These are phyloP conservation scores for Philypnodon macrostomus DNA, from an alignment of 2,797 vertebrate genomes.

Conservation along the genomic window DNA sequence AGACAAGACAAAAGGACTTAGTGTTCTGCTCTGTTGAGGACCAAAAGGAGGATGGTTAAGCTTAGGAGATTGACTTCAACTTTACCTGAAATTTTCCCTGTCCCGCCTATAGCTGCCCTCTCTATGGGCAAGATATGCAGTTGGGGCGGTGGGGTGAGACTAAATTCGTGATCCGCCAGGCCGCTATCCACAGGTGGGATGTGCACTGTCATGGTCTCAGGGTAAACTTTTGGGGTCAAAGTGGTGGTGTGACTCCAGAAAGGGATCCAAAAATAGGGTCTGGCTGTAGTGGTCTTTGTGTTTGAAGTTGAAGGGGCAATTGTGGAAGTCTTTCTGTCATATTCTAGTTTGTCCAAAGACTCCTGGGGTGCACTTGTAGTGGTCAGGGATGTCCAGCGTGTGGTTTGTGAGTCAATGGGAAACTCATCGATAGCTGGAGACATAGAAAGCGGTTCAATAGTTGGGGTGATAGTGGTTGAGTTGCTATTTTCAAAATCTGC, in stretches of 20 bases:
- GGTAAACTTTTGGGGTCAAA: slow-evolving; percentile 22
- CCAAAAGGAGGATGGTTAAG: slow-evolving; percentile 66
- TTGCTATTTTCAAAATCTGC: background rate
- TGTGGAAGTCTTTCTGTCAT: slow-evolving; percentile 26
- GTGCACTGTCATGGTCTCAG: slow-evolving; percentile 40
- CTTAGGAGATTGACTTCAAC: slow-evolving; percentile 63
- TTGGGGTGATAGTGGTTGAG: background rate
- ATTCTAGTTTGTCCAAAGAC: slow-evolving; percentile 57
- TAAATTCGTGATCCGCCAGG: slow-evolving; percentile 59
- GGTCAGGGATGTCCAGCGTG: slow-evolving; percentile 43
- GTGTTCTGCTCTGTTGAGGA: slow-evolving; percentile 59
- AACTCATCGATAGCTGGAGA: slow-evolving; percentile 22
- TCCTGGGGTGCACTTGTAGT: slow-evolving; percentile 59
- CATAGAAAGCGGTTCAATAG: slow-evolving; percentile 8
- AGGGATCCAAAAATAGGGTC: slow-evolving; percentile 36
- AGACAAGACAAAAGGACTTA: slow-evolving; percentile 60
- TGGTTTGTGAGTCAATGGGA: slow-evolving; percentile 51
- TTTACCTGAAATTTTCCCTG: slow-evolving; percentile 79
- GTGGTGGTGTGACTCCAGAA: slow-evolving; percentile 56
- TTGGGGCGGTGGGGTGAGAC: slow-evolving; percentile 63
- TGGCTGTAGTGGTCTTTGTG: slow-evolving; percentile 15
- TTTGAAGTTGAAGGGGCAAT: background rate
- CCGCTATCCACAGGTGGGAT: slow-evolving; percentile 74
- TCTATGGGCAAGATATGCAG: slow-evolving; percentile 72
- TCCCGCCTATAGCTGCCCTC: slow-evolving; percentile 78